Evolutionary conservation across 2,113 vertebrate genomes (phyloP).

Genomic region (Brachyhypopomus occidentalis): DNA sequence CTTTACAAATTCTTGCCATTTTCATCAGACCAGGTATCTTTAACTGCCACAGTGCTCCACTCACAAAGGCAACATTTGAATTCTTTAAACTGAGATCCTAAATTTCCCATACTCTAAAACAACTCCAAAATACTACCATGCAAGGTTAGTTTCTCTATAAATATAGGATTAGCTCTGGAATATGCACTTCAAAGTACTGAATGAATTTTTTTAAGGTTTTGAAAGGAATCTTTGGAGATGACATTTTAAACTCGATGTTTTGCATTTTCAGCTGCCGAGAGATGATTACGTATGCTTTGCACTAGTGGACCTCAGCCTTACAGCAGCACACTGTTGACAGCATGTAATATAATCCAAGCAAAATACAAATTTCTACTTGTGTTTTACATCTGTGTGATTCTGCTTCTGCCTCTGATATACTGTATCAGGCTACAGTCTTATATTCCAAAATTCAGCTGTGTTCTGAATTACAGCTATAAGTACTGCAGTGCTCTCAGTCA

Average conservation of each 20-base stretch:
- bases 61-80: constrained; percentile 31
- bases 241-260: neutral
- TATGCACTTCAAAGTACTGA: constrained; percentile 4
- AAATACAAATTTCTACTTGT: neutral
- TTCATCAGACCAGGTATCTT: neutral
- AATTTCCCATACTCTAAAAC: neutral
- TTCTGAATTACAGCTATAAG: too few relatives aligned
- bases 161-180: neutral
- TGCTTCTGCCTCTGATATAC: neutral
- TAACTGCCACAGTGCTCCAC: neutral
- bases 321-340: neutral
- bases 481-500: neutral
- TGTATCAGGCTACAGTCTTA: neutral
- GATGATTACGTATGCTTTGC: neutral
- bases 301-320: neutral
- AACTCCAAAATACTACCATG: neutral
- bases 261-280: neutral
- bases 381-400: neutral
- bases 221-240: too few relatives aligned
- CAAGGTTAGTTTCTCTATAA: neutral
- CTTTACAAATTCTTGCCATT: neutral
- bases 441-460: neutral
- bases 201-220: too few relatives aligned
- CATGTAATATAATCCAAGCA: neutral
- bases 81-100: constrained; percentile 5